phyloP scores from a whole-genome alignment of 2,797 vertebrate species.

The Lepilemur septentrionalis region DNA sequence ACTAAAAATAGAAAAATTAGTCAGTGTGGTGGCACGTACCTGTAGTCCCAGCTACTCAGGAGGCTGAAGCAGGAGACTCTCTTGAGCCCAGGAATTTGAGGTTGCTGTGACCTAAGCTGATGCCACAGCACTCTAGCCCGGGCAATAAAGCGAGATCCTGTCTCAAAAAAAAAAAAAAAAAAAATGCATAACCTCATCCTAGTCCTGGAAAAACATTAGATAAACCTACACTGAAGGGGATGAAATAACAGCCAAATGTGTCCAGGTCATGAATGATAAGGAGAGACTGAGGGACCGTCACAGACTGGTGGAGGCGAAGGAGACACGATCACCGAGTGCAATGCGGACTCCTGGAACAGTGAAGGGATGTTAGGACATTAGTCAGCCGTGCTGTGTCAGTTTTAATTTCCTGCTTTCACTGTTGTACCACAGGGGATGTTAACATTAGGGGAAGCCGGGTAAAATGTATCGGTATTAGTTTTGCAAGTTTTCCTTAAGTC shows the following conservation, averaged over 20 bases:
- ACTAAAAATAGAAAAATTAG: too few species aligned
- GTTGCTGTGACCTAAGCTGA: too few species aligned
- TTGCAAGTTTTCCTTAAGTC: neutral
- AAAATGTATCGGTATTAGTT: neutral
- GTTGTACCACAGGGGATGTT: neutral
- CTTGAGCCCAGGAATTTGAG: too few species aligned
- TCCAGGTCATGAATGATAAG: neutral
- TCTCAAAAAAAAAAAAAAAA: too few species aligned
- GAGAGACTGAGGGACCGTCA: neutral
- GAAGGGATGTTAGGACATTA: neutral
- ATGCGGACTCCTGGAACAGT: neutral
- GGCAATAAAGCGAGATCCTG: too few species aligned
- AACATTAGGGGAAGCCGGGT: neutral
- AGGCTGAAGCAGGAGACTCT: too few species aligned
- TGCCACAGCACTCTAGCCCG: too few species aligned
- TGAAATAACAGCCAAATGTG: neutral
- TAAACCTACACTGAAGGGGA: neutral
- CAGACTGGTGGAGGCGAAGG: neutral
- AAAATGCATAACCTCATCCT: neutral
- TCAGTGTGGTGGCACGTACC: fast-evolving
- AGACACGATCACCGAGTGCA: neutral
- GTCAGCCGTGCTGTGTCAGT: neutral
- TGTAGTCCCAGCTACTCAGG: too few species aligned
- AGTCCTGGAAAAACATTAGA: neutral
- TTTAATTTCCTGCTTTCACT: neutral